A percentile compares a stretch with the other conserved stretches of the same genome.
Conservation (phyloP, 1,140 invertebrate species). For the Zaprionus inermis region DNA sequence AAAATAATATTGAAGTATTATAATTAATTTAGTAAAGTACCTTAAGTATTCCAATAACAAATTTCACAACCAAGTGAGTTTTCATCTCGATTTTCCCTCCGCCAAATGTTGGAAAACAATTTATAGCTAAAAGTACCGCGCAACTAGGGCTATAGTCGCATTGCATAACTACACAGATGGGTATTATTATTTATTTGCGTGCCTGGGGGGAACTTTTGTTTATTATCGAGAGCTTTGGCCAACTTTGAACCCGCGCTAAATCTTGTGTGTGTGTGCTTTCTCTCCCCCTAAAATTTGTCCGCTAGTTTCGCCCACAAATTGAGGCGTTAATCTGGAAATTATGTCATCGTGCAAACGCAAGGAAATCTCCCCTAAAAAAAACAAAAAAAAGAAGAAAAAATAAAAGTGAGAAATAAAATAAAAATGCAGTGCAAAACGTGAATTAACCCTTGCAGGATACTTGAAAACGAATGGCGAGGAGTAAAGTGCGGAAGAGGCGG, state of each 20-base stretch:
- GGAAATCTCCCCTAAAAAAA: background rate
- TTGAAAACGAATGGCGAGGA: constrained; percentile 2
- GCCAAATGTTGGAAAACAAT: too few species aligned
- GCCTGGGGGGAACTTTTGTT: constrained; percentile 1
- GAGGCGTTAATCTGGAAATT: constrained; percentile 4
- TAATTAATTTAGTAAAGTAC: too few species aligned
- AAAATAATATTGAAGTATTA: too few species aligned
- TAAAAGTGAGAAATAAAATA: background rate
- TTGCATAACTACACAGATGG: background rate
- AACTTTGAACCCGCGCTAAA: constrained; percentile 2
- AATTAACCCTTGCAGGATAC: constrained; percentile 11
- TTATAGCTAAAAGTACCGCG: too few species aligned
- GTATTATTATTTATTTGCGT: background rate
- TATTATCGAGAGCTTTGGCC: constrained; percentile 1
- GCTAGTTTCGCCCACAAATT: background rate
- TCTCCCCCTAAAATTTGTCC: background rate
- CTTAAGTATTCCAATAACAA: too few species aligned
- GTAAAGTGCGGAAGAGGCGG: background rate
- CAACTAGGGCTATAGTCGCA: background rate
- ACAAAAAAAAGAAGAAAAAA: background rate
- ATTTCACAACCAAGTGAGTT: too few species aligned
- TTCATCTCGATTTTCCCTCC: too few species aligned
- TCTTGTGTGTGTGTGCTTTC: background rate
- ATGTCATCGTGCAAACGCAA: background rate
- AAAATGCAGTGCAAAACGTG: background rate